These are phyloP conservation scores for Micromesistius poutassou DNA, from an alignment of 2,797 vertebrate species.

Conservation along the genomic window DNA sequence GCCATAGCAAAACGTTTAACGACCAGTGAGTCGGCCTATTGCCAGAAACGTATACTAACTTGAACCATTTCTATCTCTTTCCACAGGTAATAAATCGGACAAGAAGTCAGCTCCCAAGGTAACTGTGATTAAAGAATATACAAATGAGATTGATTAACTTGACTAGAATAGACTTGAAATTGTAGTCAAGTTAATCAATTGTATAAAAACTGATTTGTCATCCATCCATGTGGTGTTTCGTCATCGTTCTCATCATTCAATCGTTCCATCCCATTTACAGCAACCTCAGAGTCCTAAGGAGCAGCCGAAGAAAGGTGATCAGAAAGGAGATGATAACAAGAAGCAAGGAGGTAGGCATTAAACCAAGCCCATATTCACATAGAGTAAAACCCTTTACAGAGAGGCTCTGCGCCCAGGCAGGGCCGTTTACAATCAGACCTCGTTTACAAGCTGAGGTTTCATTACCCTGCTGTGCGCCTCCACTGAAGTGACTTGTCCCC, in stretches of 20 bases:
- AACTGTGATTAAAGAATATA: slow-evolving; percentile 8
- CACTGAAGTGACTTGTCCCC: slow-evolving; percentile 64
- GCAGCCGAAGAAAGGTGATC: slow-evolving; percentile 81
- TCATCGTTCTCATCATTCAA: neutral
- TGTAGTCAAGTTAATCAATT: too few relatives aligned
- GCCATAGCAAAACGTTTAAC: neutral
- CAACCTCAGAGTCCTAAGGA: slow-evolving; percentile 82
- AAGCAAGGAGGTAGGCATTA: slow-evolving; percentile 79
- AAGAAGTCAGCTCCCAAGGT: slow-evolving; percentile 83
- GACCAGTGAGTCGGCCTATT: neutral
- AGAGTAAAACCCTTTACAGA: neutral
- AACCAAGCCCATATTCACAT: slow-evolving; percentile 6
- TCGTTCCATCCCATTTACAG: slow-evolving; percentile 45
- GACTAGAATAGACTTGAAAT: neutral
- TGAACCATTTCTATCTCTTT: slow-evolving; percentile 22
- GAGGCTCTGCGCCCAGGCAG: neutral
- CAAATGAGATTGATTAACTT: neutral
- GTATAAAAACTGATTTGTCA: neutral
- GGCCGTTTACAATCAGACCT: neutral
- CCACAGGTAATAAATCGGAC: slow-evolving; percentile 78
- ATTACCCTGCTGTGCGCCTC: slow-evolving; percentile 42
- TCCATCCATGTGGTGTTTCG: neutral
- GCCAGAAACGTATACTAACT: neutral
- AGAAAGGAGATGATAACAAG: slow-evolving; percentile 81
- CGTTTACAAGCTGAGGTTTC: slow-evolving; percentile 20